Percentiles rank a stretch among this genome's conserved stretches.
phyloP scores from a whole-genome alignment of 2,888 invertebrate species.

The Cyclophora punctaria region DNA sequence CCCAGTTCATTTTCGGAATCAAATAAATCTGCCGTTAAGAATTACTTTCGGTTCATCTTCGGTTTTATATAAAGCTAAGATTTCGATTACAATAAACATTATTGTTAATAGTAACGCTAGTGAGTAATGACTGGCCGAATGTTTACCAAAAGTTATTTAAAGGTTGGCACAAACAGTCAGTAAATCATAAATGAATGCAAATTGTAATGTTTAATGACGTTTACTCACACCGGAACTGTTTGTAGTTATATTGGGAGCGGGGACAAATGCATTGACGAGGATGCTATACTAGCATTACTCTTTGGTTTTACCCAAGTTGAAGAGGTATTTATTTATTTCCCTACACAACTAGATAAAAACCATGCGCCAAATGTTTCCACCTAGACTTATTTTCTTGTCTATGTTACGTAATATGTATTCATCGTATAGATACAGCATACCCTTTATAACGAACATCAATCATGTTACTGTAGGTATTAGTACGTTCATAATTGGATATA shows the following conservation, averaged over 20 bases:
- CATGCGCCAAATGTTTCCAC: too few relatives aligned
- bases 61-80: too few relatives aligned
- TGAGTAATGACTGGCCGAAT: too few relatives aligned
- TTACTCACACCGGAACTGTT: conserved; percentile 1
- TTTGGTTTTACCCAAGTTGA: too few relatives aligned
- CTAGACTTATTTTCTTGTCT: too few relatives aligned
- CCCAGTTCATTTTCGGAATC: conserved; percentile 42
- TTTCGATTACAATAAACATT: too few relatives aligned
- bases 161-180: conserved; percentile 9
- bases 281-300: too few relatives aligned
- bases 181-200: conserved; percentile 10
- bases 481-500: background rate
- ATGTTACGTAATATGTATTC: too few relatives aligned
- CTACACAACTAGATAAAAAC: too few relatives aligned
- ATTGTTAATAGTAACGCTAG: too few relatives aligned
- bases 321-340: too few relatives aligned
- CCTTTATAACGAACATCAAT: background rate
- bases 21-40: conserved; percentile 33
- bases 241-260: conserved; percentile 24
- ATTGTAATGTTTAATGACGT: conserved; percentile 5
- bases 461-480: conserved; percentile 17
- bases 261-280: conserved; percentile 14
- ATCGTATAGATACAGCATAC: too few relatives aligned
- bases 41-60: background rate
- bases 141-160: conserved; percentile 3